phyloP scores from a whole-genome alignment of 2,113 vertebrate species.

The Prunella himalayana region DNA sequence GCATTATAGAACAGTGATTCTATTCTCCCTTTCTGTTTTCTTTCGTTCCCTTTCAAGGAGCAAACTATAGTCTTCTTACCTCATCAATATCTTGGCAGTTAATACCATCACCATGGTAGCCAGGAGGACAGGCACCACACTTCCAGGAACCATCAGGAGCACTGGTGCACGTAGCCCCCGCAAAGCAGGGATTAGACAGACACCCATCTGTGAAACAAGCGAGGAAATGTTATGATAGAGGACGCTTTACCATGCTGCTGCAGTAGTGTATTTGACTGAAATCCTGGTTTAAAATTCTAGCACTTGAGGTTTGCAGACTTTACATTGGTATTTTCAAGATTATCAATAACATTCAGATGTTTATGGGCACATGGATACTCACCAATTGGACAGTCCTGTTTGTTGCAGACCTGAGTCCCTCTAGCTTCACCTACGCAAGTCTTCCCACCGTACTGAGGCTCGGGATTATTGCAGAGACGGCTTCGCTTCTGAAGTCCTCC shows the following conservation, averaged over 20 bases:
- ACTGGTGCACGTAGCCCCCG: constrained; percentile 84
- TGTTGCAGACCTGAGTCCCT: constrained; percentile 86
- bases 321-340: not conserved
- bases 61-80: constrained; percentile 65
- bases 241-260: not conserved
- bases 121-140: constrained; percentile 88
- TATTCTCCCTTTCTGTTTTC: not conserved
- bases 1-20: not conserved
- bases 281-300: not conserved
- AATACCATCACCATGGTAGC: constrained; percentile 89
- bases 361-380: constrained; percentile 14
- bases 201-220: constrained; percentile 84
- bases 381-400: constrained; percentile 81
- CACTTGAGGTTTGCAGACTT: not conserved
- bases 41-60: not conserved
- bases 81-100: constrained; percentile 91
- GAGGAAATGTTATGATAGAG: not conserved
- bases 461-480: constrained; percentile 89
- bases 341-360: not conserved
- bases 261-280: not conserved
- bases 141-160: constrained; percentile 92
- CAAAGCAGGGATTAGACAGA: constrained; percentile 94
- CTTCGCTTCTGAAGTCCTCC: constrained; percentile 87
- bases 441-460: constrained; percentile 89
- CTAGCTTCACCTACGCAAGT: constrained; percentile 82